Conservation (phyloP, 2,797 vertebrate species). For the Gymnopithys bicolor region DNA sequence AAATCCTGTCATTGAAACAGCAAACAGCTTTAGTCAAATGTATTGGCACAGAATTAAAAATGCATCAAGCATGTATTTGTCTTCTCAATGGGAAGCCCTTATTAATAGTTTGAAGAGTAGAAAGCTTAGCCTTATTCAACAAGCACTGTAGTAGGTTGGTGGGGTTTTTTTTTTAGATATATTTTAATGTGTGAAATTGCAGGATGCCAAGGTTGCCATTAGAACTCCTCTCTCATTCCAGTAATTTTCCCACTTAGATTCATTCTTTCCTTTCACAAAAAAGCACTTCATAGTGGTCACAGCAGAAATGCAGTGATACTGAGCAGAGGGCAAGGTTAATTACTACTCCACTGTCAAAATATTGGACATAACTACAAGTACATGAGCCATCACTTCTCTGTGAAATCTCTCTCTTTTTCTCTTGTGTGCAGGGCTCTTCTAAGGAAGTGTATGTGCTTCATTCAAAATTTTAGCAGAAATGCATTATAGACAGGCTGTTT, state of each 20-base stretch:
- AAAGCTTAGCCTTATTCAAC: conserved; percentile 81
- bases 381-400: background rate
- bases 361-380: conserved; percentile 62
- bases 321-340: conserved; percentile 68
- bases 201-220: conserved; percentile 81
- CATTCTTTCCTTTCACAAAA: conserved; percentile 68
- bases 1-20: conserved; percentile 86
- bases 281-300: conserved; percentile 67
- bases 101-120: conserved; percentile 85
- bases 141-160: conserved; percentile 63
- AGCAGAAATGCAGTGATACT: conserved; percentile 52
- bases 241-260: conserved; percentile 78
- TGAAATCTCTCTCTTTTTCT: background rate
- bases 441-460: background rate
- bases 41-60: conserved; percentile 87
- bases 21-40: conserved; percentile 87
- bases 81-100: conserved; percentile 84
- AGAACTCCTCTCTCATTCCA: conserved; percentile 78
- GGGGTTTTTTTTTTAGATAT: conserved; percentile 65
- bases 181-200: conserved; percentile 84
- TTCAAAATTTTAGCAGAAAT: conserved; percentile 12
- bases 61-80: conserved; percentile 85
- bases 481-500: background rate
- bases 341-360: conserved; percentile 66
- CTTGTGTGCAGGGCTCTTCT: background rate